Evolutionary conservation across 1,140 invertebrate genomes (phyloP), one percentile per base, ranked within the genome.

Genomic region (Trissolcus basalis): DNA sequence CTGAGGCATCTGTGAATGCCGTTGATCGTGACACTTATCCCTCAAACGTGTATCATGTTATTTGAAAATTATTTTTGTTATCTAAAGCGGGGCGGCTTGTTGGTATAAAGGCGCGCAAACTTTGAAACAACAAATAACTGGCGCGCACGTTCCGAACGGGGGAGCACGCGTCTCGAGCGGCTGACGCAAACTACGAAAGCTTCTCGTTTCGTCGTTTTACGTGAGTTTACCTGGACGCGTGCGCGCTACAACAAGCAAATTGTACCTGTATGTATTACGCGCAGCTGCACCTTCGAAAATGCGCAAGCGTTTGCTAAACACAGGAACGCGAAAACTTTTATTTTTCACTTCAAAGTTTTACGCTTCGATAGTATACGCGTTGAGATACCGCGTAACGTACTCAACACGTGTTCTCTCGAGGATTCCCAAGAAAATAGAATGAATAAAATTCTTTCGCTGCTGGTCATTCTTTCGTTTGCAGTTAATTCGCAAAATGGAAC

Each of bases 161-260:
- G 76, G 79, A 81, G 80, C 80, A 85, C 77, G 77, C 83, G 84
- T 78, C 81, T 81, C 85, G 84, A 85, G 77, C 84, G 86, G 82
- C 85, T 70, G 81, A 82, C 85, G 86, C 86, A 83, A 82, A 88
- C 86, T 88, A 85, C 84, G 85, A 85, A 86, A 79, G 84, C 82
- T 80, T 77, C 74, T 72, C 80, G 77, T 79, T 82, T 82, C 80
- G 77, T 70, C 80, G 79, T 79, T 85, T 83, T 75, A 80, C 70
- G 75, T 78, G 78, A 76, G 68, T 75, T 79, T 79, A 87, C 86
- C 86, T 88, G 86, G 58, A 81, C 86, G 85, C 86, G 74, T 82
- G 86, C 86, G 86, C 83, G 68, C 44, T 63, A 49, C 64, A 45
- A 43, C 48, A 43, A 68, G 69, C 48, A 77, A 78, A 75, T 75